A percentile compares a stretch with the other conserved stretches of the same genome.
Evolutionary conservation across 2,888 invertebrate species (phyloP).

Genomic region (Nysson spinosus): DNA sequence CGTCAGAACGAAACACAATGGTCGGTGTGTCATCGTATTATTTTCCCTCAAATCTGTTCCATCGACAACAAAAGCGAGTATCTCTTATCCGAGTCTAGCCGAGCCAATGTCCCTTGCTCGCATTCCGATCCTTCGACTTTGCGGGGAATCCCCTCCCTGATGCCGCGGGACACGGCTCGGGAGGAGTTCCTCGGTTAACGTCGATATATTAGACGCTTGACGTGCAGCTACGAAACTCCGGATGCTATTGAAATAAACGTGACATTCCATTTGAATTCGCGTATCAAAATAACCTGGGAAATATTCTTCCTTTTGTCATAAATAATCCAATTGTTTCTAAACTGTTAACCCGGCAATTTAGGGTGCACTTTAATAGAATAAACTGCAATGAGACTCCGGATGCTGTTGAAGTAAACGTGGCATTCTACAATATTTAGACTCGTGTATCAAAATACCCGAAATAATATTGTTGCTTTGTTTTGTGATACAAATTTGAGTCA

Average conservation of each 20-base stretch:
- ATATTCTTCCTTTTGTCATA: too few relatives aligned
- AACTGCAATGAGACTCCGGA: too few relatives aligned
- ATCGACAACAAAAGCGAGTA: slow-evolving; percentile 46
- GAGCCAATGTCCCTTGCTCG: slow-evolving; percentile 41
- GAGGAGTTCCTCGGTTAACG: slow-evolving; percentile 37
- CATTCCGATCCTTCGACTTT: slow-evolving; percentile 60
- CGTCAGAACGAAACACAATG: slow-evolving; percentile 27
- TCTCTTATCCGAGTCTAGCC: slow-evolving; percentile 24
- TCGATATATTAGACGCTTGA: slow-evolving; percentile 52
- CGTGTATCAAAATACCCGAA: too few relatives aligned
- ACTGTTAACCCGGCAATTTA: too few relatives aligned
- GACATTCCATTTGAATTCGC: slow-evolving; percentile 21
- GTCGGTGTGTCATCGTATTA: slow-evolving; percentile 42
- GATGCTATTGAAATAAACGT: slow-evolving; percentile 31
- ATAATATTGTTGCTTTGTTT: too few relatives aligned
- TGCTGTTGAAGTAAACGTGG: too few relatives aligned
- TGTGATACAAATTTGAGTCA: too few relatives aligned
- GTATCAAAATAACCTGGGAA: slow-evolving; percentile 16
- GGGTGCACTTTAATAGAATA: too few relatives aligned
- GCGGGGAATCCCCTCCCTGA: slow-evolving; percentile 29
- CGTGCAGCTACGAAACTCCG: slow-evolving; percentile 26
- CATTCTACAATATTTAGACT: too few relatives aligned
- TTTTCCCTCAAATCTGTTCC: slow-evolving; percentile 56
- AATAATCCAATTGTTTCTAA: too few relatives aligned
- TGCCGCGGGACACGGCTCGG: slow-evolving; percentile 34